Conservation (phyloP, 2,113 vertebrate species). For the Xyrauchen texanus region DNA sequence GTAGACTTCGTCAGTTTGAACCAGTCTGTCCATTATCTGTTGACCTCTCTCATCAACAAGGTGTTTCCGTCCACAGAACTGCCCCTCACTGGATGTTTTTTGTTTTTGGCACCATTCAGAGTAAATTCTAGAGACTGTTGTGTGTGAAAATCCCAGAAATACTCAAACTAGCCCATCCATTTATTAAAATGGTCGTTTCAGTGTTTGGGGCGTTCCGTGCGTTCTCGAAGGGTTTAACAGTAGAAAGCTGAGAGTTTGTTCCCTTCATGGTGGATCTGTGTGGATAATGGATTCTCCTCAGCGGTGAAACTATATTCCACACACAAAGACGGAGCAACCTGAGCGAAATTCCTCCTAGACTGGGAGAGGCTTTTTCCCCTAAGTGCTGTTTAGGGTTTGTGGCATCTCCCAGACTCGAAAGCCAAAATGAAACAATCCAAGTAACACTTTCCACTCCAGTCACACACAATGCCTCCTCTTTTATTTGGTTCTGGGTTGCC, state of each 20-base stretch:
- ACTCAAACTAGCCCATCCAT: too few species aligned
- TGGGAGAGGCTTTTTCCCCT: constrained; percentile 17
- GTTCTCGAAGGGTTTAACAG: constrained; percentile 53
- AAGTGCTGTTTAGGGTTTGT: constrained; percentile 34
- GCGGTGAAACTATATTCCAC: constrained; percentile 71
- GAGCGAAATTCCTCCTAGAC: constrained; percentile 23
- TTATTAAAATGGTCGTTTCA: constrained; percentile 63
- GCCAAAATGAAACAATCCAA: constrained; percentile 58
- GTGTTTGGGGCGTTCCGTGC: constrained; percentile 52
- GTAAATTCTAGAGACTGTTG: too few species aligned
- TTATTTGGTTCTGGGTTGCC: constrained; percentile 27
- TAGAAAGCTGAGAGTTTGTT: constrained; percentile 64
- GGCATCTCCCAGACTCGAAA: constrained; percentile 32
- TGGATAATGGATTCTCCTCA: constrained; percentile 75
- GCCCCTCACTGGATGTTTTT: too few species aligned
- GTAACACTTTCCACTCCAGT: constrained; percentile 48
- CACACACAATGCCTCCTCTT: constrained; percentile 30
- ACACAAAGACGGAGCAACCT: constrained; percentile 65
- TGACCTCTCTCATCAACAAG: too few species aligned
- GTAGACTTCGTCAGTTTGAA: too few species aligned
- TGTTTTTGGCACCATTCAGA: too few species aligned
- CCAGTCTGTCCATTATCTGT: too few species aligned
- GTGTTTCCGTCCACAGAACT: too few species aligned
- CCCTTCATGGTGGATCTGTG: constrained; percentile 68
- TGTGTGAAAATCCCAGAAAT: too few species aligned